phyloP scores from a whole-genome alignment of 2,113 vertebrate species.

The Oncorhynchus nerka region DNA sequence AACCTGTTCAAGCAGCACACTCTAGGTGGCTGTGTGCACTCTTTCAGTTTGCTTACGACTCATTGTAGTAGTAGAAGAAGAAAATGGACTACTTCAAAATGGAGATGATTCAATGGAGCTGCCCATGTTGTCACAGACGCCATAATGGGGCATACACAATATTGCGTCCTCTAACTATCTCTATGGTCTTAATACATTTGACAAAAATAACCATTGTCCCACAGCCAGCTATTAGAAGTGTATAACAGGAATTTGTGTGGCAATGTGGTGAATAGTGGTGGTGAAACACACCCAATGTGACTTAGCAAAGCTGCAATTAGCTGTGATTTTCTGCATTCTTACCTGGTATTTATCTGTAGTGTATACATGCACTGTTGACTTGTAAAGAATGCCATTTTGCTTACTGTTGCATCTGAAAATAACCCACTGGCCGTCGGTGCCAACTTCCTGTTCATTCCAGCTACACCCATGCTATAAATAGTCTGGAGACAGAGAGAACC shows the following conservation, averaged over 20 bases:
- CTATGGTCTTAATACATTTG: neutral
- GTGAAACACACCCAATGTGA: slow-evolving; percentile 27
- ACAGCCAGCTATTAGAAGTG: slow-evolving; percentile 27
- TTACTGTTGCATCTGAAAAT: slow-evolving; percentile 21
- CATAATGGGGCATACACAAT: too few relatives aligned
- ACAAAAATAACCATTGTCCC: slow-evolving; percentile 17
- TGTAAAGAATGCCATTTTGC: slow-evolving; percentile 19
- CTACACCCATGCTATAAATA: neutral
- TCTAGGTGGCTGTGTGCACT: too few relatives aligned
- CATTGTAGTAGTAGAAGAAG: too few relatives aligned
- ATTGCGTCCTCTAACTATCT: too few relatives aligned
- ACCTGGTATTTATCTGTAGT: slow-evolving; percentile 32
- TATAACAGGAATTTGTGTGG: slow-evolving; percentile 42
- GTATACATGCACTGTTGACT: slow-evolving; percentile 12
- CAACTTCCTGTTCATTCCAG: slow-evolving; percentile 9
- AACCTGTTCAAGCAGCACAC: too few relatives aligned
- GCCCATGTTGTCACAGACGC: too few relatives aligned
- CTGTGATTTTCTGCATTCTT: slow-evolving; percentile 61
- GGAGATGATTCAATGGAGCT: too few relatives aligned
- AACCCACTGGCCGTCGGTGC: neutral
- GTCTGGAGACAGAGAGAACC: neutral
- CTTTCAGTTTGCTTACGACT: too few relatives aligned
- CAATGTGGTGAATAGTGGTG: slow-evolving; percentile 24
- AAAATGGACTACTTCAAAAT: too few relatives aligned
- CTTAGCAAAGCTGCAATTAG: slow-evolving; percentile 32